Base-by-base conservation (phyloP, 1,140 invertebrate species). In the Marisa cornuarietis region DNA sequence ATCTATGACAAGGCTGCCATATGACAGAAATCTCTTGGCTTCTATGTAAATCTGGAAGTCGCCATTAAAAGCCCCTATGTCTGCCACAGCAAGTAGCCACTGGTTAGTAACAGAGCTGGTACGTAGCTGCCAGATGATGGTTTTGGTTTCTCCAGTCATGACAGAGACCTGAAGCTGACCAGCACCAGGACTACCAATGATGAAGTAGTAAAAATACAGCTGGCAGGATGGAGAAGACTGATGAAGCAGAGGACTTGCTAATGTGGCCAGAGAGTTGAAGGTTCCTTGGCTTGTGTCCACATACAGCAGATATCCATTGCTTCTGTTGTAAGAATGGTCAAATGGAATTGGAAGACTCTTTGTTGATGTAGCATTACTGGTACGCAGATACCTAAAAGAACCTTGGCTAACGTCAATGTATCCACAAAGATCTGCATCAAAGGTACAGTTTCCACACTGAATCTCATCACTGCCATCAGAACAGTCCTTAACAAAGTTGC, bases 221-320 rank as follows among this genome's bases (percentile, higher is more conserved):
- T 86, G 87, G 76, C 88, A 89, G 10, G 85, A 85, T n/a, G 85
- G 73, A 11, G 84, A 78, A 6, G 88, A 63, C n/a, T 84, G 81
- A n/a, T 83, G 79, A 0, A 87, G 79, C 1, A 75, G 42, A 22
- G 85, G 84, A 58, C 85, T 86, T 71, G 77, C 58, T 16, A 88
- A 76, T 9, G 76, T 79, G 16, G 87, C 87, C 22, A 66, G n/a
- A 9, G 80, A 42, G 69, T 81, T 83, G 22, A 26, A 16, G 3
- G 49, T 31, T 26, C 87, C 88, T 75, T 86, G 81, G 52, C 66
- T 85, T 20, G 84, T 83, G 81, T 96, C 95, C 26, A 95, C 94
- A 86, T 95, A 96, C 91, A 96, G 93, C 87, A 95, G 96, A 86
- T 94, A 92, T 24, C 95, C 95, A 94, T 86, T 54, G 18, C 79